Conservation (phyloP, 1,140 invertebrate genomes). For the Camponotus vicinus region DNA sequence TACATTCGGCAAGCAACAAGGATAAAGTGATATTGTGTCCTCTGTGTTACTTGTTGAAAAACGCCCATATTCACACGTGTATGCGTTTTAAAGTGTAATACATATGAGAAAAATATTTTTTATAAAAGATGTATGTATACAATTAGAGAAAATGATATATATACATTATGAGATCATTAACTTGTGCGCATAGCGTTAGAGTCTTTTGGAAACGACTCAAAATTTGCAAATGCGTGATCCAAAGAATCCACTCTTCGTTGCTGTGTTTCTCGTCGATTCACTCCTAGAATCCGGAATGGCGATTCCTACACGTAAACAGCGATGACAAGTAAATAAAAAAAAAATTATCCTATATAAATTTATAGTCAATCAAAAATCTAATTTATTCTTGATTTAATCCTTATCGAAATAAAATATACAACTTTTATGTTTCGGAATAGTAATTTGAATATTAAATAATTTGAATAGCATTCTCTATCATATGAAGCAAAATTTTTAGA, state of each 20-base stretch:
- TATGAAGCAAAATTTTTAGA: not conserved
- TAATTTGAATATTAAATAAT: not conserved
- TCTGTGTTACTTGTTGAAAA: too few relatives aligned
- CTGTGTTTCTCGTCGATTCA: slow-evolving; percentile 4
- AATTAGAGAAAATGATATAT: not conserved
- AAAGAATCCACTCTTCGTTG: slow-evolving; percentile 51
- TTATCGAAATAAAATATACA: not conserved
- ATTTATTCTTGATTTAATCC: not conserved
- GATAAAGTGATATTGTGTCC: too few relatives aligned
- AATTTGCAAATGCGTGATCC: slow-evolving; percentile 66
- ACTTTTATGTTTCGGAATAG: not conserved
- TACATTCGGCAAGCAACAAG: too few relatives aligned
- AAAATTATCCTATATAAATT: not conserved
- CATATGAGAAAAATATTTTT: too few relatives aligned
- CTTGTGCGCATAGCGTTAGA: not conserved
- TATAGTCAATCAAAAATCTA: not conserved
- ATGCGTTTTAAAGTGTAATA: too few relatives aligned
- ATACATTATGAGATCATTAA: slow-evolving; percentile 41
- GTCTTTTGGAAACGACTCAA: slow-evolving; percentile 71
- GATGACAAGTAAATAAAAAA: not conserved
- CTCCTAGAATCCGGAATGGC: slow-evolving; percentile 78
- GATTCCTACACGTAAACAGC: slow-evolving; percentile 73
- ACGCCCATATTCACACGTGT: too few relatives aligned
- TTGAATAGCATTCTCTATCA: not conserved
- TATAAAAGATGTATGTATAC: too few relatives aligned